These are phyloP conservation scores for Styela clava DNA, from an alignment of 23 tunicate genomes.

Conservation along the genomic window DNA sequence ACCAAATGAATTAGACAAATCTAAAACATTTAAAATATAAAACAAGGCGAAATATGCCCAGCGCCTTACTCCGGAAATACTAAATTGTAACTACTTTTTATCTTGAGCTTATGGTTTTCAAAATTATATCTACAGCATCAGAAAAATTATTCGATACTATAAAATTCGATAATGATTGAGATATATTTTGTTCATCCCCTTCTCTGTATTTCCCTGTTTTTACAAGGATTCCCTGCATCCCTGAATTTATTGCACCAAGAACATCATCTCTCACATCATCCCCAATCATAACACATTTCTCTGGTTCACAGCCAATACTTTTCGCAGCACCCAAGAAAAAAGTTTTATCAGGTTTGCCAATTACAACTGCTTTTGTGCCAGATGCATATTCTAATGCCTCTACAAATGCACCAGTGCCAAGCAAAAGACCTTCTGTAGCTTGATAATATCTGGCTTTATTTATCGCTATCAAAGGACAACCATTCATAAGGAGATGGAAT, in stretches of 20 bases:
- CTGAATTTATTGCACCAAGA: slow-evolving; percentile 71
- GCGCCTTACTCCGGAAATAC: too few species aligned
- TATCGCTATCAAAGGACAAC: slow-evolving; percentile 69
- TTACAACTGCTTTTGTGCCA: slow-evolving; percentile 35
- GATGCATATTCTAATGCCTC: slow-evolving; percentile 75
- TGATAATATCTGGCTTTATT: slow-evolving; percentile 81
- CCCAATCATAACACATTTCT: slow-evolving; percentile 91
- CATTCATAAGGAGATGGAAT: slow-evolving; percentile 40
- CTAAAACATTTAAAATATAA: too few species aligned
- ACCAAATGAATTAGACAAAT: too few species aligned
- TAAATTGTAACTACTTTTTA: too few species aligned
- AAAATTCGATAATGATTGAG: not conserved
- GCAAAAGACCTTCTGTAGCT: slow-evolving; percentile 39
- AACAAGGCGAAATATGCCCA: too few species aligned
- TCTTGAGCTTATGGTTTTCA: too few species aligned
- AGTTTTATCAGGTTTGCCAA: slow-evolving; percentile 69
- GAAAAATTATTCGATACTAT: not conserved
- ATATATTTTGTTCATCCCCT: slow-evolving; percentile 45
- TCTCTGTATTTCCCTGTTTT: slow-evolving; percentile 68
- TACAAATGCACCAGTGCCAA: slow-evolving; percentile 81
- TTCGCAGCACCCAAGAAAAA: slow-evolving; percentile 58
- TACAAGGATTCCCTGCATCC: slow-evolving; percentile 74
- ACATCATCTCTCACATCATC: slow-evolving; percentile 87
- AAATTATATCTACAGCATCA: not conserved
- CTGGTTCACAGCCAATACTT: slow-evolving; percentile 44